These are phyloP conservation scores for Furnarius figulus DNA, from an alignment of 2,113 vertebrate genomes.

Conservation along the genomic window DNA sequence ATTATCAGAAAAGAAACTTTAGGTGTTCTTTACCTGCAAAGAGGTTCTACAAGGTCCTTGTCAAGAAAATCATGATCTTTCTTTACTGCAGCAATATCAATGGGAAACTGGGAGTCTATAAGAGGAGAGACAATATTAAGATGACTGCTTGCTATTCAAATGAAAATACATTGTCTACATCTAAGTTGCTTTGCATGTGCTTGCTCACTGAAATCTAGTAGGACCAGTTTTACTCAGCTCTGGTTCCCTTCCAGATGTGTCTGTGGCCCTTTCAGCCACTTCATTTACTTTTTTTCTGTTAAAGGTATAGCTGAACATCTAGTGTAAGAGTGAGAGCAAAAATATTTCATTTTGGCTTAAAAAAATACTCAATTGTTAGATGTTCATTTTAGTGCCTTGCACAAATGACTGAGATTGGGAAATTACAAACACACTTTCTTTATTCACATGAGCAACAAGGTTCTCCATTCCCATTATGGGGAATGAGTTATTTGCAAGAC, in stretches of 20 bases:
- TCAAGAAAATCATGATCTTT: conserved; percentile 98
- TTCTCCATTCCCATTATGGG: not conserved
- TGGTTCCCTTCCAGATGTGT: not conserved
- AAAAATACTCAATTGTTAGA: not conserved
- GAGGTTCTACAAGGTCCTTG: conserved; percentile 96
- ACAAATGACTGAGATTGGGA: not conserved
- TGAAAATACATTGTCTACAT: not conserved
- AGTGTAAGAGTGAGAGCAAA: not conserved
- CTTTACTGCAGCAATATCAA: conserved; percentile 94
- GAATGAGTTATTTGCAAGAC: not conserved
- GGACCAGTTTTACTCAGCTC: not conserved
- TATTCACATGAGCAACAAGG: not conserved
- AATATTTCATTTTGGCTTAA: not conserved
- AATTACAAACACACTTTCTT: not conserved
- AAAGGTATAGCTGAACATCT: not conserved
- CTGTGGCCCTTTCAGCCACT: not conserved
- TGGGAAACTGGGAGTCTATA: conserved; percentile 93
- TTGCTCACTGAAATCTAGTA: not conserved
- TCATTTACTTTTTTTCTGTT: not conserved
- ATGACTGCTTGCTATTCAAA: not conserved
- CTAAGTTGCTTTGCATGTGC: not conserved
- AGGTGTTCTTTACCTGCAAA: conserved; percentile 87
- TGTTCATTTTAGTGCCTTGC: not conserved
- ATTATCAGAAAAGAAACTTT: conserved; percentile 1
- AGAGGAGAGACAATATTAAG: conserved; percentile 33